These are phyloP conservation scores for Watsonalla cultraria DNA, from an alignment of 2,888 invertebrate species.

Conservation along the genomic window DNA sequence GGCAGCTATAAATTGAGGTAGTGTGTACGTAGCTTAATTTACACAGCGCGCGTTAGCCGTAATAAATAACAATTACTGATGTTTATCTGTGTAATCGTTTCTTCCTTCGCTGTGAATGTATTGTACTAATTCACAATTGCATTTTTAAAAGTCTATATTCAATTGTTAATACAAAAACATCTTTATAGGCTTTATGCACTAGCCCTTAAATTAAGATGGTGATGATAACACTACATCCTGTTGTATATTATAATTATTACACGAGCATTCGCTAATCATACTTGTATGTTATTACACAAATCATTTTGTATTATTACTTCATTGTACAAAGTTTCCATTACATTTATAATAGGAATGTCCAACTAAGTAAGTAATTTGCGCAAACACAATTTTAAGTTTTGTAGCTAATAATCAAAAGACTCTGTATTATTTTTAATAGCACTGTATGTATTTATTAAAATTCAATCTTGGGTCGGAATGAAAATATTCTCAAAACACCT, in stretches of 20 bases:
- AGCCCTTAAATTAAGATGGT: slow-evolving; percentile 27
- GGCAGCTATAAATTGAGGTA: slow-evolving; percentile 46
- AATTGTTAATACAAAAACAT: slow-evolving; percentile 20
- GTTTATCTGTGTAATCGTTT: slow-evolving; percentile 59
- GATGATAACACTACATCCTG: slow-evolving; percentile 28
- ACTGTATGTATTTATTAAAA: slow-evolving; percentile 38
- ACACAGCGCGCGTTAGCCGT: slow-evolving; percentile 51
- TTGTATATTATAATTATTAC: slow-evolving; percentile 19
- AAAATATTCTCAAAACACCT: slow-evolving; percentile 49
- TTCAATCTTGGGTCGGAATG: slow-evolving; percentile 46
- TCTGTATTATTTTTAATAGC: slow-evolving; percentile 27
- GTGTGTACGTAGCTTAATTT: slow-evolving; percentile 48
- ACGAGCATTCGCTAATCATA: slow-evolving; percentile 13
- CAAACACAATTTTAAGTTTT: slow-evolving; percentile 9
- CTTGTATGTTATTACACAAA: slow-evolving; percentile 17
- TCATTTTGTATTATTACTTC: slow-evolving; percentile 14
- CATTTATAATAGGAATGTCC: slow-evolving; percentile 11
- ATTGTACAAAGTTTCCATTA: slow-evolving; percentile 7
- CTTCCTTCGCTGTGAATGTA: slow-evolving; percentile 42
- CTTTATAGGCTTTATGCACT: slow-evolving; percentile 15
- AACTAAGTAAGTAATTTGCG: slow-evolving; percentile 16
- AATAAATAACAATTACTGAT: slow-evolving; percentile 57
- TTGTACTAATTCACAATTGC: slow-evolving; percentile 47
- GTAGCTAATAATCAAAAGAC: slow-evolving; percentile 7
- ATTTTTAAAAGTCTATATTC: slow-evolving; percentile 31